Percentiles rank a stretch among this genome's conserved stretches.
These are phyloP conservation scores for Sympetrum striolatum DNA, from an alignment of 2,888 invertebrate genomes.

Conservation along the genomic window DNA sequence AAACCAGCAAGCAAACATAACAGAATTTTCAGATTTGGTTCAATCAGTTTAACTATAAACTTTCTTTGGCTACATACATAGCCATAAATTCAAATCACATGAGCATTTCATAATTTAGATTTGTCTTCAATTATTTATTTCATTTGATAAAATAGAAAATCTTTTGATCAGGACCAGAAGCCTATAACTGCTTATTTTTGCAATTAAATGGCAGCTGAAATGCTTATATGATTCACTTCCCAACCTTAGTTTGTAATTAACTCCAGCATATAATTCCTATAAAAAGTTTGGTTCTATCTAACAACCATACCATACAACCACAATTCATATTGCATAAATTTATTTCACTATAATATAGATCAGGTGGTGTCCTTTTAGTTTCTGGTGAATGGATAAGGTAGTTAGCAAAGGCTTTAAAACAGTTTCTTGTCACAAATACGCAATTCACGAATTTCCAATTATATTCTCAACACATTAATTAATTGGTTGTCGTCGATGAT, in stretches of 20 bases:
- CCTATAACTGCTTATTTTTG: no score
- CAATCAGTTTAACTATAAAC: no score
- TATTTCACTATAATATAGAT: background rate
- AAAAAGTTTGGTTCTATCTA: constrained; percentile 22
- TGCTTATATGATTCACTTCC: background rate
- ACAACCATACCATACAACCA: constrained; percentile 4
- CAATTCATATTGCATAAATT: background rate
- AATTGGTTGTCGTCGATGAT: background rate
- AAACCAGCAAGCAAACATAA: no score
- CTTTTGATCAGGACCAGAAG: no score
- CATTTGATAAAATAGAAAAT: no score
- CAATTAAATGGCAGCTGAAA: background rate
- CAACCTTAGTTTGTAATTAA: background rate
- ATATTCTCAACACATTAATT: background rate
- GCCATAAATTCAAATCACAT: no score
- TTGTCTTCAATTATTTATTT: no score
- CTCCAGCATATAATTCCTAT: background rate
- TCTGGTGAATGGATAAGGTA: background rate
- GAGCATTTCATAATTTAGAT: no score
- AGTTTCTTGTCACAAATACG: constrained; percentile 9
- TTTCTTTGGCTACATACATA: no score
- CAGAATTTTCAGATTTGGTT: no score
- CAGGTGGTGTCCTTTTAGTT: background rate
- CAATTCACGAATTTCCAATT: background rate
- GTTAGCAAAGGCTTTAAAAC: constrained; percentile 19